Conservation (phyloP, 2,888 invertebrate species). For the Dinocampus coccinellae region DNA sequence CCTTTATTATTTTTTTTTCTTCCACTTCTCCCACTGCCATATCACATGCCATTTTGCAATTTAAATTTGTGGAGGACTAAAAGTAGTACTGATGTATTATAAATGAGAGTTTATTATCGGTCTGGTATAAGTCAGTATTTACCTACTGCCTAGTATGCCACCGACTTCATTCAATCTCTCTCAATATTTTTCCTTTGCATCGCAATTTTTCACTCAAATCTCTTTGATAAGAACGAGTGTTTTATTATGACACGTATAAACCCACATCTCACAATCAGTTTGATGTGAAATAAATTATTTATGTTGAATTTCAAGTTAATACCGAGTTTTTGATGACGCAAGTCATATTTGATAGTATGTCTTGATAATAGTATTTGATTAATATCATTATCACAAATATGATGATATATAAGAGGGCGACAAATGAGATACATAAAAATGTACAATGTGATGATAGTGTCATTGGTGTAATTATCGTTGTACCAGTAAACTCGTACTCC, state of each 20-base stretch:
- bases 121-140: neutral
- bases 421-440: neutral
- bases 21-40: conserved; percentile 40
- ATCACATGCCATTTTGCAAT: conserved; percentile 46
- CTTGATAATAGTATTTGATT: neutral
- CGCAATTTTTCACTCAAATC: neutral
- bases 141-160: conserved; percentile 40
- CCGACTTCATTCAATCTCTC: conserved; percentile 38
- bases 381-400: neutral
- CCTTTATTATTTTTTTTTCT: conserved; percentile 31
- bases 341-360: neutral
- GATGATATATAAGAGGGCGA: neutral
- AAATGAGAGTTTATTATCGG: conserved; percentile 48
- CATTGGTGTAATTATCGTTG: neutral
- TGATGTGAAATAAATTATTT: neutral
- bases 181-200: conserved; percentile 12
- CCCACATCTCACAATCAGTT: neutral
- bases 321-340: neutral
- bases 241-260: neutral
- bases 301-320: neutral
- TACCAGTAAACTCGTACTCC: neutral
- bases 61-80: conserved; percentile 45
- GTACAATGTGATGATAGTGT: neutral
- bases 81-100: conserved; percentile 45
- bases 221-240: neutral